A percentile compares a stretch with the other conserved stretches of the same genome.
phyloP scores from a whole-genome alignment of 2,113 vertebrate species.

The Ia io region DNA sequence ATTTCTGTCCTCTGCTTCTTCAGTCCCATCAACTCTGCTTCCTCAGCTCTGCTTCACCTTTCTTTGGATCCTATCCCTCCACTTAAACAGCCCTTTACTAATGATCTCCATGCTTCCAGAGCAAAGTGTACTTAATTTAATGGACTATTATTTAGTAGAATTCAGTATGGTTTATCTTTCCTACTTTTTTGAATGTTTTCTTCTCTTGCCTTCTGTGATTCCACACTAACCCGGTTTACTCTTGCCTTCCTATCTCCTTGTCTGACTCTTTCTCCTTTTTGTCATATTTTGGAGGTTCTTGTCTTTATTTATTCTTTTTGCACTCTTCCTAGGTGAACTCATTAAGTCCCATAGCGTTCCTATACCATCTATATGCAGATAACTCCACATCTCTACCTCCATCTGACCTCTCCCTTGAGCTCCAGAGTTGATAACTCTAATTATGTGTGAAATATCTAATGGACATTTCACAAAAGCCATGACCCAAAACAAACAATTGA shows the following conservation, averaged over 20 bases:
- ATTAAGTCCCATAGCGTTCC: background rate
- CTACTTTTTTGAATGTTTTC: background rate
- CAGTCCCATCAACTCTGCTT: background rate
- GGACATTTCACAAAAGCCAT: background rate
- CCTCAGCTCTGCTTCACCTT: background rate
- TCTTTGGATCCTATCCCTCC: background rate
- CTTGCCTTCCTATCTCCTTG: background rate
- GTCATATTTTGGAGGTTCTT: background rate
- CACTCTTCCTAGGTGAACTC: background rate
- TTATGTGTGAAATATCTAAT: background rate
- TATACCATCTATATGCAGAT: background rate
- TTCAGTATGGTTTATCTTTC: background rate
- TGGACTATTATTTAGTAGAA: background rate
- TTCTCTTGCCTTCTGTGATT: background rate
- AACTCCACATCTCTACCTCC: background rate
- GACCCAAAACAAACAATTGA: background rate
- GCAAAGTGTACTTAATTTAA: background rate
- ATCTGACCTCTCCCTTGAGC: background rate
- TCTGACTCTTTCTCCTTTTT: background rate
- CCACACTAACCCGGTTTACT: background rate
- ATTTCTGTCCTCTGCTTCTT: background rate
- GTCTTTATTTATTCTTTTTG: background rate
- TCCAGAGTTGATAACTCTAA: background rate
- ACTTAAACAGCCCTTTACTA: background rate
- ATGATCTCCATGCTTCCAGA: background rate